Evolutionary conservation across 2,113 vertebrate genomes (phyloP).

Genomic region (Eptatretus burgeri): DNA sequence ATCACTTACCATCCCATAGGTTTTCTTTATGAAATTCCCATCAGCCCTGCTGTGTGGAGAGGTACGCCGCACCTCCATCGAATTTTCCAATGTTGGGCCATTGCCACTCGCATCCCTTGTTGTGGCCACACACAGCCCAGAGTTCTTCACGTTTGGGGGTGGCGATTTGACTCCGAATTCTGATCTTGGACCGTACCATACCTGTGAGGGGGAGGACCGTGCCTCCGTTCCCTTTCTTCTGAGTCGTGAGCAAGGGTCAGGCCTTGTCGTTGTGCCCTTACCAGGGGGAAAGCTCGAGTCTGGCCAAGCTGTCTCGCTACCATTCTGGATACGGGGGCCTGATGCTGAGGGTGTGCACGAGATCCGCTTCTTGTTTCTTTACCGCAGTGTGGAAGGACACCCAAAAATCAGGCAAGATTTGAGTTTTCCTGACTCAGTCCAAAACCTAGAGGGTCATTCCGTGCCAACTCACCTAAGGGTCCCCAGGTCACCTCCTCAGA

Average conservation of each 20-base stretch:
- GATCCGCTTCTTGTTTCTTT: constrained; percentile 94
- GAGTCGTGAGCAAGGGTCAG: constrained; percentile 18
- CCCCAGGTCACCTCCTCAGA: no score
- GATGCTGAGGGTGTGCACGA: constrained; percentile 90
- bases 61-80: constrained; percentile 68
- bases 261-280: constrained; percentile 43
- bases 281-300: constrained; percentile 36
- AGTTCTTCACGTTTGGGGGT: constrained; percentile 80
- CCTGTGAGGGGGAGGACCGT: constrained; percentile 19
- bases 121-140: constrained; percentile 57
- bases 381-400: constrained; percentile 44
- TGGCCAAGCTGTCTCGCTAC: constrained; percentile 52
- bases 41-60: constrained; percentile 81
- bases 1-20: constrained; percentile 18
- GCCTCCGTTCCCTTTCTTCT: constrained; percentile 9
- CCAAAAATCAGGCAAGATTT: constrained; percentile 29
- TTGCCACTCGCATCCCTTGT: constrained; percentile 45
- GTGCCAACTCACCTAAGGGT: no score
- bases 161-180: constrained; percentile 19
- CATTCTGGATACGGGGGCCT: constrained; percentile 75
- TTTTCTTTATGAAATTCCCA: constrained; percentile 92
- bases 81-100: constrained; percentile 68
- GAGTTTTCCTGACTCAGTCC: no score
- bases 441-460: no score
- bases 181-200: constrained; percentile 21